These are phyloP conservation scores for Orthonevra nobilis DNA, from an alignment of 2,888 invertebrate genomes.

Conservation along the genomic window DNA sequence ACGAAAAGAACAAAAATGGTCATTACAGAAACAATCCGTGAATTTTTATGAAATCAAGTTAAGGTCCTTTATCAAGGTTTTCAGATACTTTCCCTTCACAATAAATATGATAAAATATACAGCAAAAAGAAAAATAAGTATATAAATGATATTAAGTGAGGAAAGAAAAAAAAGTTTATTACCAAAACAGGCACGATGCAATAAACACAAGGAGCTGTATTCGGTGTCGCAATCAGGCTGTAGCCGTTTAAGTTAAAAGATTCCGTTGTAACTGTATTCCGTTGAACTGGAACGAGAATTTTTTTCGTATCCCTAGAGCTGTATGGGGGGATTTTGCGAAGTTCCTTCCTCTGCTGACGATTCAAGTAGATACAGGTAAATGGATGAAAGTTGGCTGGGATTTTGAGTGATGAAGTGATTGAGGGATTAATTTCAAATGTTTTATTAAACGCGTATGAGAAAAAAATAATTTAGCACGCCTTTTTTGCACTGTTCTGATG, in stretches of 20 bases:
- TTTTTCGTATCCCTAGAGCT: not conserved
- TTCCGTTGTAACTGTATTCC: slow-evolving; percentile 70
- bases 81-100: not conserved
- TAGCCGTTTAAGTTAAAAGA: slow-evolving; percentile 70
- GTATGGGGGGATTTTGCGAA: not conserved
- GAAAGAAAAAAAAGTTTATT: slow-evolving; percentile 60
- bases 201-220: slow-evolving; percentile 77
- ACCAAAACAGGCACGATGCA: slow-evolving; percentile 79
- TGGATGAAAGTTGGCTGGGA: too few relatives aligned
- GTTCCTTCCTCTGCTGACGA: too few relatives aligned
- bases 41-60: slow-evolving; percentile 31
- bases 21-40: slow-evolving; percentile 22
- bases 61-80: not conserved
- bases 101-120: not conserved
- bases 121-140: not conserved
- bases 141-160: slow-evolving; percentile 1
- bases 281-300: slow-evolving; percentile 52
- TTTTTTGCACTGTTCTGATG: too few relatives aligned
- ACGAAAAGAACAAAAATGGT: too few relatives aligned
- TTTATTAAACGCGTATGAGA: too few relatives aligned
- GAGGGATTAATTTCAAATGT: too few relatives aligned
- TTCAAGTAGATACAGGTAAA: too few relatives aligned
- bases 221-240: slow-evolving; percentile 69
- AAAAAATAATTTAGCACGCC: too few relatives aligned
- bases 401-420: too few relatives aligned